Base-by-base conservation (phyloP, 2,113 vertebrate genomes). In the Corvus hawaiiensis region DNA sequence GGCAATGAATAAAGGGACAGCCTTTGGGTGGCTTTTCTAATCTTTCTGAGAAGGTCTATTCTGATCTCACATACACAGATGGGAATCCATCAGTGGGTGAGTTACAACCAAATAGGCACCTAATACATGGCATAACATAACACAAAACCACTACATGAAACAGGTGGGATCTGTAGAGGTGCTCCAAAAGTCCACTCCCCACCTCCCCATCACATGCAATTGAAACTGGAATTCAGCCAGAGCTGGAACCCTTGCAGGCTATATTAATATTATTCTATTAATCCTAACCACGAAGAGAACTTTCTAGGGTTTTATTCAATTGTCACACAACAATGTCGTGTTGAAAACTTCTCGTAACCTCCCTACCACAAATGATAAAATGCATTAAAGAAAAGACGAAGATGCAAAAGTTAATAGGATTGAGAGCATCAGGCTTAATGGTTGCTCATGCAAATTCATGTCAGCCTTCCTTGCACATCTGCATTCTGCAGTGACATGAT, bases 391-490 rank as follows among this genome's bases (percentile, higher is more conserved):
- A 72, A 76, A 73, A 69, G 3, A 32, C 56, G 27, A 88, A 43
- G 12, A 8, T 39, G 39, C 13, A 82, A 92, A 90, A 87, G 78
- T 23, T 1, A 90, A 33, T 8, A 72, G 15, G 27, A 73, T 16
- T 56, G 28, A 69, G 33, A 85, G 13, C 19, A 92, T 46, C 27
- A 64, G 52, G 22, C 4, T 83, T 76, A 76, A 41, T 10, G 11
- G 15, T n/a, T 90, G 23, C 11, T 74, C 5, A 0, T 15, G 23
- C 13, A 51, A 84, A 55, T 24, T 88, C 37, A 52, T 0, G 0
- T 21, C 84, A 88, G 16, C 13, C 44, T 75, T 59, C 20, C 49
- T 69, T 44, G 33, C 7, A 28, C 1, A 1, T 24, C 37, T 33
- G 39, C 20, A 39, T n/a, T 82, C 44, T 75, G 26, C 41, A 78